A percentile compares a stretch with the other conserved stretches of the same genome.
phyloP scores from a whole-genome alignment of 92 coral and sea anemone genomes.

The Paragorgia papillata region DNA sequence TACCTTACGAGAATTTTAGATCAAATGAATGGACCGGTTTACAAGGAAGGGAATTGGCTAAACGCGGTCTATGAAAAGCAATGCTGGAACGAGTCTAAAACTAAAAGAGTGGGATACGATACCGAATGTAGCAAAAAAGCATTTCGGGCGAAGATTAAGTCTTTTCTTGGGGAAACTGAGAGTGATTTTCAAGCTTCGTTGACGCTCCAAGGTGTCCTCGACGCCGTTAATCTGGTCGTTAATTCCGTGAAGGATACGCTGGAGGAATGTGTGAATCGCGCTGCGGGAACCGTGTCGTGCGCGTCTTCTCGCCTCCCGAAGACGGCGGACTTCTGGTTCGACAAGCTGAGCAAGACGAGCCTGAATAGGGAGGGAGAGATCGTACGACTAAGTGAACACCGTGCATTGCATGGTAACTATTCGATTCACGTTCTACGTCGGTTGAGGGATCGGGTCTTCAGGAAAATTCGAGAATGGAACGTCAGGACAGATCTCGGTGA shows the following conservation, averaged over 20 bases:
- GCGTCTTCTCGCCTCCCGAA: neutral
- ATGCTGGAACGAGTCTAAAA: neutral
- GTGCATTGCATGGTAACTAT: neutral
- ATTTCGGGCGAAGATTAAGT: constrained; percentile 8
- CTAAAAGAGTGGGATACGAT: neutral
- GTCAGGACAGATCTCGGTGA: neutral
- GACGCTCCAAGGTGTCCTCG: constrained; percentile 30
- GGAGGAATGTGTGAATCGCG: neutral
- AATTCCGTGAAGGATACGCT: constrained; percentile 4
- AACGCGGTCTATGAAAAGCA: neutral
- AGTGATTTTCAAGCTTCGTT: constrained; percentile 6
- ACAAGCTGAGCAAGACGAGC: neutral
- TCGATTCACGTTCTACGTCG: constrained; percentile 15
- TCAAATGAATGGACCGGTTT: neutral
- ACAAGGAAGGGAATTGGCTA: neutral
- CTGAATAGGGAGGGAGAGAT: neutral
- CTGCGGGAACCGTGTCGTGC: neutral
- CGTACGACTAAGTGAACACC: neutral
- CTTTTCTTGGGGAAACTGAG: neutral
- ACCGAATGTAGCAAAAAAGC: neutral
- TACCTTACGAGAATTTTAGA: neutral
- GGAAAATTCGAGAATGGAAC: constrained; percentile 26
- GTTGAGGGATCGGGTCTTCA: constrained; percentile 6
- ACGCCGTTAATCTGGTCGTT: constrained; percentile 14
- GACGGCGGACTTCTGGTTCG: constrained; percentile 7